A percentile compares a stretch with the other conserved stretches of the same genome.
These are phyloP conservation scores for Hippasteria phrygiana DNA, from an alignment of 53 echinoderm and acorn worm species.

Conservation along the genomic window DNA sequence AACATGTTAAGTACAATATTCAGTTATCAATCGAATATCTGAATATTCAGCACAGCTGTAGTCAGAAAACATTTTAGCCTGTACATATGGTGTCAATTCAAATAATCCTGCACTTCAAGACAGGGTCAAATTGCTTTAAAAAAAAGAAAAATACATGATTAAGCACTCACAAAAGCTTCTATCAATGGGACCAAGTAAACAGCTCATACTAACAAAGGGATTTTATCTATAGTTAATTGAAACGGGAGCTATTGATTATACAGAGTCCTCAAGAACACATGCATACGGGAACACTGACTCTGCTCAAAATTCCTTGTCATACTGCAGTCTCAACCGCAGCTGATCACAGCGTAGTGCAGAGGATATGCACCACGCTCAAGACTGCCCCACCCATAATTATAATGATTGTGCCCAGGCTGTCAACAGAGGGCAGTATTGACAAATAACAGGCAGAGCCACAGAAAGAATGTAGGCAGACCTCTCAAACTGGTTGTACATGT, in stretches of 20 bases:
- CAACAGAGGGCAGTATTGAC: slow-evolving; percentile 32
- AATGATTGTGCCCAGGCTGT: not conserved
- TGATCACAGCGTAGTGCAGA: not conserved
- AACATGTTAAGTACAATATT: no score
- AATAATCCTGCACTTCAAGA: no score
- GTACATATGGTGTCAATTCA: no score
- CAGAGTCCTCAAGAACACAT: not conserved
- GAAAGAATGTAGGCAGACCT: not conserved
- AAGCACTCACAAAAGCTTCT: not conserved
- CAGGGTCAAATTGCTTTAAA: not conserved
- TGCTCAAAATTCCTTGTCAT: not conserved
- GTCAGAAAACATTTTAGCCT: no score
- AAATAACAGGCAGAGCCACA: not conserved
- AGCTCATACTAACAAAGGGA: not conserved
- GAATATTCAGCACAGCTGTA: no score
- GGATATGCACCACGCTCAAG: not conserved
- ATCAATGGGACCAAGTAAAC: not conserved
- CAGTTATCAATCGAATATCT: no score
- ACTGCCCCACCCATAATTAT: slow-evolving; percentile 21
- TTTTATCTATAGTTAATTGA: not conserved
- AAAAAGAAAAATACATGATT: not conserved
- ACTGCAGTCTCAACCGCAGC: not conserved
- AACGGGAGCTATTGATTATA: not conserved
- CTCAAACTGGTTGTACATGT: slow-evolving; percentile 16
- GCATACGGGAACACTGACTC: not conserved